Base-by-base conservation (phyloP, 2,888 invertebrate genomes). In the Cosmorhoe ocellata region DNA sequence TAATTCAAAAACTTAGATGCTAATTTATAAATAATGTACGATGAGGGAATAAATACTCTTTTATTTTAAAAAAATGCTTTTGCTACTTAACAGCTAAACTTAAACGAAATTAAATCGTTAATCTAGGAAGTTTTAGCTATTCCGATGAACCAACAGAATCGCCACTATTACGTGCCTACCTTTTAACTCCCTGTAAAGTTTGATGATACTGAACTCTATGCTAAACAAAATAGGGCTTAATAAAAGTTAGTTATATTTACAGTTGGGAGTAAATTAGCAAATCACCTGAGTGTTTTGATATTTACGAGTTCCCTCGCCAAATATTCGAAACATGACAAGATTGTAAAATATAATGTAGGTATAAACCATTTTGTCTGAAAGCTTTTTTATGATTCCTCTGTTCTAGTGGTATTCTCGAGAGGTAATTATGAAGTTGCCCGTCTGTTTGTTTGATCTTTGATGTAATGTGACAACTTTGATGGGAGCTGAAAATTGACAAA, bases 201-300 rank as follows among this genome's bases (percentile, higher is more conserved):
- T 13, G 1, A 10, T 36, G 1, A 47, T 14, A 32, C 13, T 27
- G 18, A 49, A 47, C 55, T 53, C 37, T 57, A 51, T 10, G 0
- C 0, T 18, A 0, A 6, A 38, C 24, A 13, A 10, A 9, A 51
- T 49, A 53, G 28, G 24, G 50, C 41, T 38, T 22, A 39, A n/a
- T n/a, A n/a, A n/a, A n/a, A n/a, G n/a, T n/a, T 9, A 30, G 13
- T 51, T 31, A 39, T 38, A 57, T 53, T 56, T 50, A 63, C 63
- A 61, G 61, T 57, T 66, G 51, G 71, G 66, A 71, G 76, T 79
- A 79, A 81, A 83, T 81, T 71, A 71, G 28, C 51, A 66, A 69
- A 69, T 77, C 82, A 84, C 84, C 84, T 84, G 83, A 74, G 70
- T 72, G 76, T 71, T 75, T 71, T 74, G 62, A 74, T 79, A 71